phyloP scores from a whole-genome alignment of 2,888 invertebrate species.

The Cremastinae sp. region DNA sequence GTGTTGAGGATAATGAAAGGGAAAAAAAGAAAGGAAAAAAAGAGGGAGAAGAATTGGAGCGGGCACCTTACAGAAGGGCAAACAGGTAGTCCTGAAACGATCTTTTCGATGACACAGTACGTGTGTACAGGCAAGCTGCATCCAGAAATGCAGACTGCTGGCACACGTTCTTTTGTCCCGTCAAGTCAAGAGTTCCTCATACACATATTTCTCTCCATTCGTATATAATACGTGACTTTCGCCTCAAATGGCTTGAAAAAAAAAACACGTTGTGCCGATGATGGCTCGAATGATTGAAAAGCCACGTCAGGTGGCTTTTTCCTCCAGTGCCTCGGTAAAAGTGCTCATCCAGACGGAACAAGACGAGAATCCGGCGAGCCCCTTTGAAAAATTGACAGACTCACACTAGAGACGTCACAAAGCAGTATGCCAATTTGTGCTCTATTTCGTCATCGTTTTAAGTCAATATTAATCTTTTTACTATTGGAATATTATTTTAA shows the following conservation, averaged over 20 bases:
- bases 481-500: no score
- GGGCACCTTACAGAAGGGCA: conserved; percentile 10
- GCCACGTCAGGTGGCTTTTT: conserved; percentile 59
- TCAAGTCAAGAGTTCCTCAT: neutral
- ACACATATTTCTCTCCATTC: no score
- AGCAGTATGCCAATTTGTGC: no score
- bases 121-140: no score
- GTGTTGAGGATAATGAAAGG: no score
- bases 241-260: conserved; percentile 1
- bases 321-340: conserved; percentile 21
- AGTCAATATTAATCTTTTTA: no score
- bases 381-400: conserved; percentile 4
- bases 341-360: neutral
- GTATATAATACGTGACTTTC: conserved; percentile 6
- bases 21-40: no score
- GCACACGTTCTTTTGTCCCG: conserved; percentile 39
- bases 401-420: no score
- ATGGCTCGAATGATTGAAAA: conserved; percentile 34
- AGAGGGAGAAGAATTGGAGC: conserved; percentile 12
- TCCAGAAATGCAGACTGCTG: no score
- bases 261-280: conserved; percentile 3
- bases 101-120: conserved; percentile 33
- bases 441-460: no score
- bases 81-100: conserved; percentile 30
- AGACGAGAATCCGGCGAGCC: no score